These are phyloP conservation scores for Bagarius yarrelli DNA, from an alignment of 2,113 vertebrate genomes.

Conservation along the genomic window DNA sequence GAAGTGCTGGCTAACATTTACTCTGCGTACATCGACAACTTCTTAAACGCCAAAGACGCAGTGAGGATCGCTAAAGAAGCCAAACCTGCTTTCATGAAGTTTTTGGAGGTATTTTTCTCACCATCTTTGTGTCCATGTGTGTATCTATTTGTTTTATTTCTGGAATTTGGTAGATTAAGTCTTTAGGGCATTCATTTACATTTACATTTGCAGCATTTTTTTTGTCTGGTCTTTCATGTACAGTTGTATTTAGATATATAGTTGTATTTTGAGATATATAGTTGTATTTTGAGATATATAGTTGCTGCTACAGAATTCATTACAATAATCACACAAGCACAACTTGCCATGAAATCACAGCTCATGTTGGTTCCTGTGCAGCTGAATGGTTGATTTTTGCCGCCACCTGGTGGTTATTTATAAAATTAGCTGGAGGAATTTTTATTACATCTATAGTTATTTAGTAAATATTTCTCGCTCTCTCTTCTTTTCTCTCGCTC, in stretches of 20 bases:
- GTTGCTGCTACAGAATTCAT: background rate
- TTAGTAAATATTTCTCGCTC: too few species aligned
- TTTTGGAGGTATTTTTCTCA: conserved; percentile 83
- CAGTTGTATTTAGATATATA: too few species aligned
- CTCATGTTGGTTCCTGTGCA: background rate
- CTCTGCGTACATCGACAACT: conserved; percentile 97
- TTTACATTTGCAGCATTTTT: too few species aligned
- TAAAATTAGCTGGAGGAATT: background rate
- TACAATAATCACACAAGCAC: background rate
- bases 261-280: too few species aligned
- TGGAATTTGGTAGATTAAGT: background rate
- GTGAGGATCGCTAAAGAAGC: conserved; percentile 95
- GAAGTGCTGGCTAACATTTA: conserved; percentile 93
- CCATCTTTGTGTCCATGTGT: background rate
- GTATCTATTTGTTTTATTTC: background rate
- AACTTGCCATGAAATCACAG: background rate
- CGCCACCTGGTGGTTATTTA: conserved; percentile 25
- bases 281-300: background rate
- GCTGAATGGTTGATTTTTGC: background rate
- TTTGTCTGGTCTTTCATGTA: background rate
- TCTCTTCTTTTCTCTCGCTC: too few species aligned
- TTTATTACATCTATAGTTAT: too few species aligned
- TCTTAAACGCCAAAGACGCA: conserved; percentile 95
- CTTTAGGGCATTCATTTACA: background rate
- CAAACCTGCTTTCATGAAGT: conserved; percentile 94